Percentiles rank a stretch among this genome's conserved stretches.
phyloP scores from a whole-genome alignment of 2,113 vertebrate species.

The Parus major region DNA sequence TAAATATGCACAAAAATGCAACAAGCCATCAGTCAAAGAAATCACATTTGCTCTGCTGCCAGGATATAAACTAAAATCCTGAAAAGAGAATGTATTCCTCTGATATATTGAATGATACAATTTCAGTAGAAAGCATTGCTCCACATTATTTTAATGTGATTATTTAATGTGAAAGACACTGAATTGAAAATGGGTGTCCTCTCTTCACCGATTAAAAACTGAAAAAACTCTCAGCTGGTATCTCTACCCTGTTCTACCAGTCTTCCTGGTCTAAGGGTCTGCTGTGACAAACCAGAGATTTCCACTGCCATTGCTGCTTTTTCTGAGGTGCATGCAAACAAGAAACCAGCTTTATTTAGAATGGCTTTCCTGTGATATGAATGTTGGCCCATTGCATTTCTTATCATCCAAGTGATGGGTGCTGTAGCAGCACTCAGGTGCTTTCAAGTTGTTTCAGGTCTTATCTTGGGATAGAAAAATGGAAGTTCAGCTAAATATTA shows the following conservation, averaged over 20 bases:
- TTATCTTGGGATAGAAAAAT: neutral
- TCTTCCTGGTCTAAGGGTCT: neutral
- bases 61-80: conserved; percentile 64
- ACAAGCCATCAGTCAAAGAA: conserved; percentile 64
- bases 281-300: neutral
- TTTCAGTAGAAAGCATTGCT: conserved; percentile 21
- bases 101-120: conserved; percentile 30
- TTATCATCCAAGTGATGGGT: neutral
- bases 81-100: conserved; percentile 39
- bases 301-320: neutral
- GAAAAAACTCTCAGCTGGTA: neutral
- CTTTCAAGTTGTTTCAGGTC: neutral
- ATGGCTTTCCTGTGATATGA: neutral
- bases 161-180: conserved; percentile 26
- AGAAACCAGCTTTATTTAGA: neutral
- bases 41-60: conserved; percentile 58
- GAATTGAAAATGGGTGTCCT: neutral
- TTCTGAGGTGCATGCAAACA: neutral
- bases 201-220: neutral
- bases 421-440: neutral
- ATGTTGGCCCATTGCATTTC: neutral
- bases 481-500: neutral
- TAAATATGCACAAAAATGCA: conserved; percentile 61
- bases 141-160: conserved; percentile 30
- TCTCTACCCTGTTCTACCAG: neutral